Evolutionary conservation across 2,113 vertebrate species (phyloP).

Genomic region (Hydrochoerus hydrochaeris): DNA sequence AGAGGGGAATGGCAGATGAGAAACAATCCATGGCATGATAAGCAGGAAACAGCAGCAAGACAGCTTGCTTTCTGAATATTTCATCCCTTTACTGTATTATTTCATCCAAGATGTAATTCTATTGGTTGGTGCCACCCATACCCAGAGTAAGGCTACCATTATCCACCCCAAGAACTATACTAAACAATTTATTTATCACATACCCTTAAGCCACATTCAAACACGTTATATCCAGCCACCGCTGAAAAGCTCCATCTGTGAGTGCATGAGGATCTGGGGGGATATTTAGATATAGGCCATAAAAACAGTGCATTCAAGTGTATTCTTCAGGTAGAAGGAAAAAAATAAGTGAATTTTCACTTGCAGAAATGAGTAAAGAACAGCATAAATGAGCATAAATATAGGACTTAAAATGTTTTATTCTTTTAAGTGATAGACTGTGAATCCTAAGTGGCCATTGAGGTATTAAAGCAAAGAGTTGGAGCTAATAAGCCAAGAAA

Average conservation of each 20-base stretch:
- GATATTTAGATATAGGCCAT: not conserved
- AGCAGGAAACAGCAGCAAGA: not conserved
- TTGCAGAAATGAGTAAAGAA: not conserved
- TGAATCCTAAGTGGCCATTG: not conserved
- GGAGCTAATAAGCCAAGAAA: not conserved
- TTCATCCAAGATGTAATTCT: not conserved
- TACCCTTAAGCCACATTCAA: not conserved
- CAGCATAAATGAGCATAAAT: not conserved
- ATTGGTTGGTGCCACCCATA: not conserved
- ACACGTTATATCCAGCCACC: not conserved
- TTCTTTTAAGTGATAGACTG: not conserved
- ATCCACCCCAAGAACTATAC: not conserved
- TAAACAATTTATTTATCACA: not conserved
- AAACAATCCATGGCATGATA: not conserved
- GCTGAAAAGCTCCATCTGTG: not conserved
- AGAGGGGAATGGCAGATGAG: not conserved
- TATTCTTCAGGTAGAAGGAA: not conserved
- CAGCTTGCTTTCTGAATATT: too few species aligned
- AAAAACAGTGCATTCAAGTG: not conserved
- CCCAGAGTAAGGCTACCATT: not conserved
- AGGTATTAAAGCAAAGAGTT: not conserved
- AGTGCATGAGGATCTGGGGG: not conserved
- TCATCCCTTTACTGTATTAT: not conserved
- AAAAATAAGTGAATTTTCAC: not conserved
- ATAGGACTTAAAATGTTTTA: not conserved